Base-by-base conservation (phyloP, 1,140 invertebrate genomes). In the Mycetomoellerius zeteki region DNA sequence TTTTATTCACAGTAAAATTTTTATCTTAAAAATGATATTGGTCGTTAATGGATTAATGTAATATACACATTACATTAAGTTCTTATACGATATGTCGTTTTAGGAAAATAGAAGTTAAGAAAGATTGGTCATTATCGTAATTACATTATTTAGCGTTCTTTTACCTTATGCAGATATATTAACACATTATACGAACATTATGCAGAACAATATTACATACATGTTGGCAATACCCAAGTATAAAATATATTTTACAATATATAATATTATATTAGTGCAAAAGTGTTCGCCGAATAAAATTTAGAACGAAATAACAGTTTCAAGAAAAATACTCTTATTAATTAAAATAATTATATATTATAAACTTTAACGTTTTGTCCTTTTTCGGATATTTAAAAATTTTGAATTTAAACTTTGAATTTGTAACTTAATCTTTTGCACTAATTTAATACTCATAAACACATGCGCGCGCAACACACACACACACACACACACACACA, bases 361-460 rank as follows among this genome's bases (percentile, higher is more conserved):
- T 43, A 43, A 8, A 6, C 3, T 52, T 80, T 12, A 80, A 69
- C 56, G 5, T 3, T 54, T 0, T 69, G 54, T 19, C 50, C 14
- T 3, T n/a, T 16, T 50, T 54, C 33, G 33, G 7, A n/a, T 47
- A 19, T 27, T 10, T 24, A 24, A 58, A 33, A 72, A 24, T 16
- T 72, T 58, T 56, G 8, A 27, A 73, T 30, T 65, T 65, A 64
- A 12, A 65, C 8, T 21, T 64, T 64, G 0, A 56, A 19, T 12
- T 73, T 10, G 27, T 72, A 19, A n/a, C 19, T 56, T 56, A 8
- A 37, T 75, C 30, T 60, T 60, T 86, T 87, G 77, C 86, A 80
- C n/a, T 67, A 82, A 87, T 76, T 87, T 71, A 33, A 88, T 64
- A 62, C 52, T 47, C 71, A 76, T 78, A 7, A 50, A 86, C 71